phyloP scores from a whole-genome alignment of 1,140 invertebrate species.

The Subanguina moxae region DNA sequence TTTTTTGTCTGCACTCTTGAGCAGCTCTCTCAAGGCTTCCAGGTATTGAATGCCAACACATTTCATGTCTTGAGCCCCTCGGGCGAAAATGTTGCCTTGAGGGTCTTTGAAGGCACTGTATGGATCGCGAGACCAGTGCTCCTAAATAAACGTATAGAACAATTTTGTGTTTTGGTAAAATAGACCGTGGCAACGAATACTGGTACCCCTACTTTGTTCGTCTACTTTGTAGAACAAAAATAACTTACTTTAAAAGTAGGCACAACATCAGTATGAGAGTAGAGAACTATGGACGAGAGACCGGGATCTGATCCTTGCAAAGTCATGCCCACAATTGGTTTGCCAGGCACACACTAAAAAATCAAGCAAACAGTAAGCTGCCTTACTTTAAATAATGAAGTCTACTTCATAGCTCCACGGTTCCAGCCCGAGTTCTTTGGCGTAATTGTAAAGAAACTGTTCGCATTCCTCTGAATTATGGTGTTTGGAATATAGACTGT shows the following conservation, averaged over 20 bases:
- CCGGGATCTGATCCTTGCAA: constrained; percentile 72
- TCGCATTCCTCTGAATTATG: constrained; percentile 69
- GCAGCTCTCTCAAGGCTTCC: too few relatives aligned
- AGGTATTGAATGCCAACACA: too few relatives aligned
- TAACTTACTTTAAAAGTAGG: constrained; percentile 74
- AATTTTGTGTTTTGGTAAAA: too few relatives aligned
- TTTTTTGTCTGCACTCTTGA: too few relatives aligned
- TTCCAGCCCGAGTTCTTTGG: constrained; percentile 68
- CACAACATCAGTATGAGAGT: constrained; percentile 91
- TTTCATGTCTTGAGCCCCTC: too few relatives aligned
- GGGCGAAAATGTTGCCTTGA: too few relatives aligned
- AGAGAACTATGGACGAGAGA: constrained; percentile 73
- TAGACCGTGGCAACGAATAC: too few relatives aligned
- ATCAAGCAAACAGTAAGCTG: background rate
- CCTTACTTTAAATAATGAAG: constrained; percentile 12
- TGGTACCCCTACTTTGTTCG: too few relatives aligned
- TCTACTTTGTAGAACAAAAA: too few relatives aligned
- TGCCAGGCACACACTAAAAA: constrained; percentile 64
- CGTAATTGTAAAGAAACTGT: constrained; percentile 70
- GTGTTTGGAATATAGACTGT: background rate
- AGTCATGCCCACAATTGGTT: constrained; percentile 76
- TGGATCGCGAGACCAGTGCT: too few relatives aligned
- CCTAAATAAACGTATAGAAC: too few relatives aligned
- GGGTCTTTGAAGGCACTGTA: too few relatives aligned
- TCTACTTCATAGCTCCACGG: constrained; percentile 61